Evolutionary conservation across 2,888 invertebrate genomes (phyloP).

Genomic region (Conchocele bisecta): DNA sequence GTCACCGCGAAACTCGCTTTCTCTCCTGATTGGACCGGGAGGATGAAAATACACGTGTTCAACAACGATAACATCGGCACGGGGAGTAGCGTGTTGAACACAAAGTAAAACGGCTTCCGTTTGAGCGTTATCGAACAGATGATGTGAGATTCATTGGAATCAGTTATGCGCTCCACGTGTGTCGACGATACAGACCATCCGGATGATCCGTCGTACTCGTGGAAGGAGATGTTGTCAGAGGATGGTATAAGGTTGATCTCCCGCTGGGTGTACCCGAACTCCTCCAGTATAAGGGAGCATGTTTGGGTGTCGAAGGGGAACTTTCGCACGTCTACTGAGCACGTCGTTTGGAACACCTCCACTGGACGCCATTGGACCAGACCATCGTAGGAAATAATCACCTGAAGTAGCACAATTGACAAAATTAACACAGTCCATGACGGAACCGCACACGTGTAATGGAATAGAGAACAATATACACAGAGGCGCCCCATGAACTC

Average conservation of each 20-base stretch:
- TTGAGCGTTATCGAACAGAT: slow-evolving; percentile 37
- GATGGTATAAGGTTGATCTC: slow-evolving; percentile 29
- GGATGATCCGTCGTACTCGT: slow-evolving; percentile 28
- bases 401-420: too few relatives aligned
- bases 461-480: too few relatives aligned
- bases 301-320: slow-evolving; percentile 53
- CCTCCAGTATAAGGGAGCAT: slow-evolving; percentile 44
- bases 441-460: too few relatives aligned
- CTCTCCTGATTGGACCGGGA: slow-evolving; percentile 54
- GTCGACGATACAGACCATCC: slow-evolving; percentile 44
- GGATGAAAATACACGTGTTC: slow-evolving; percentile 54
- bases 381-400: slow-evolving; percentile 10
- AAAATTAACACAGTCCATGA: too few relatives aligned
- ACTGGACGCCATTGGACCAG: slow-evolving; percentile 38
- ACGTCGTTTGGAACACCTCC: slow-evolving; percentile 41
- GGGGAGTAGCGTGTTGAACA: slow-evolving; percentile 53
- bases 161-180: too few relatives aligned
- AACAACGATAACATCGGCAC: slow-evolving; percentile 40
- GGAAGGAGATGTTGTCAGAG: slow-evolving; percentile 28
- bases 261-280: slow-evolving; percentile 20
- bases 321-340: slow-evolving; percentile 40
- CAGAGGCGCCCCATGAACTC: too few relatives aligned
- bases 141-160: slow-evolving; percentile 14
- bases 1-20: slow-evolving; percentile 56
- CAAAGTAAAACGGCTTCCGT: slow-evolving; percentile 43